These are phyloP conservation scores for Brachylomia viminalis DNA, from an alignment of 2,888 invertebrate species.

Conservation along the genomic window DNA sequence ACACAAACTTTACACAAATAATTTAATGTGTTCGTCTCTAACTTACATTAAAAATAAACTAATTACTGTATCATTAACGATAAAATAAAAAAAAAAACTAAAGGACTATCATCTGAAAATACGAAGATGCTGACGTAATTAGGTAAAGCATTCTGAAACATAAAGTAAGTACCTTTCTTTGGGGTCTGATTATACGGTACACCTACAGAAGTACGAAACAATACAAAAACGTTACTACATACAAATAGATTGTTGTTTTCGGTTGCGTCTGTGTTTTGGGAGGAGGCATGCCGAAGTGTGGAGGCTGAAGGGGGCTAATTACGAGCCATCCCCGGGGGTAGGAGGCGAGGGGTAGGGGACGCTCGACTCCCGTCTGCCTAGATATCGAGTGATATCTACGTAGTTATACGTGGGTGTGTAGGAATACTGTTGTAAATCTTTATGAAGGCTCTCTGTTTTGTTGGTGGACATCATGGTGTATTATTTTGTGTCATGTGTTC, in stretches of 20 bases:
- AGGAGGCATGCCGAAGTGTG: constrained; percentile 65
- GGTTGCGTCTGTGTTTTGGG: constrained; percentile 78
- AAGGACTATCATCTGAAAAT: not conserved
- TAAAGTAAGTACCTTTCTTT: constrained; percentile 1
- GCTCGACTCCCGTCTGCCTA: constrained; percentile 72
- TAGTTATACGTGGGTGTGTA: constrained; percentile 44
- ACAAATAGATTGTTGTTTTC: constrained; percentile 79
- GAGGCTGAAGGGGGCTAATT: constrained; percentile 77
- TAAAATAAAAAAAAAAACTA: constrained; percentile 16
- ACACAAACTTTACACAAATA: too few relatives aligned
- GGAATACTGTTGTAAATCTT: constrained; percentile 59
- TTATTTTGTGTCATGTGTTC: constrained; percentile 13
- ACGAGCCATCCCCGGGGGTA: constrained; percentile 62
- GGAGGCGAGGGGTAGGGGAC: constrained; percentile 46
- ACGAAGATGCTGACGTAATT: constrained; percentile 4
- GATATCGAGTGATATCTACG: constrained; percentile 62
- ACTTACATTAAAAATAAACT: not conserved
- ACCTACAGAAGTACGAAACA: constrained; percentile 60
- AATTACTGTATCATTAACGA: not conserved
- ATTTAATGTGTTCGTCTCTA: too few relatives aligned
- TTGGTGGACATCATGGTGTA: constrained; percentile 2
- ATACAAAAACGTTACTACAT: constrained; percentile 64
- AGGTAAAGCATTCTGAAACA: not conserved
- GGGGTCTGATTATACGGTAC: constrained; percentile 27
- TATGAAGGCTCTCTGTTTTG: constrained; percentile 42